phyloP scores from a whole-genome alignment of 2,888 invertebrate species.

The Trissoscelio sp. region DNA sequence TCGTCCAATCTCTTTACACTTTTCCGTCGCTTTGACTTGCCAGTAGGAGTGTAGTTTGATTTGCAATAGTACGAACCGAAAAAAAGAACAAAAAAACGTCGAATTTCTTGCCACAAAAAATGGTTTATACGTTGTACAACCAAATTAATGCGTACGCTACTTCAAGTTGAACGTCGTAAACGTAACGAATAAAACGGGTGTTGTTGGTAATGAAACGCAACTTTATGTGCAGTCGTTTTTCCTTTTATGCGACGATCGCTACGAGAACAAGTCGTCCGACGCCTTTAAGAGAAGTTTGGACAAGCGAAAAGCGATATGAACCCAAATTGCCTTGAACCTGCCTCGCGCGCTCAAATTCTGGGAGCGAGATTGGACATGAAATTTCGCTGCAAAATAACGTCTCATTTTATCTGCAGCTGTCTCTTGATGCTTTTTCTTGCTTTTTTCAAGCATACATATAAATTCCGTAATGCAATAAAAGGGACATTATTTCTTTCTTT shows the following conservation, averaged over 20 bases:
- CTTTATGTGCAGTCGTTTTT: constrained; percentile 47
- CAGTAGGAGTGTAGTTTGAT: too few species aligned
- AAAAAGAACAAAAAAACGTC: too few species aligned
- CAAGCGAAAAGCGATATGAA: constrained; percentile 58
- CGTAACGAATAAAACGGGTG: constrained; percentile 48
- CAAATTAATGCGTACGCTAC: constrained; percentile 29
- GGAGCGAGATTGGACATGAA: constrained; percentile 66
- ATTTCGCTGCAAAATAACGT: constrained; percentile 77
- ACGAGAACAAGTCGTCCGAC: constrained; percentile 59
- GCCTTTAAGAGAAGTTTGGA: constrained; percentile 56
- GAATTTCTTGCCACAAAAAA: neutral
- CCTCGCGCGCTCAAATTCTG: constrained; percentile 72
- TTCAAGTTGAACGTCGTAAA: constrained; percentile 22
- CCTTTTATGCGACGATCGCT: constrained; percentile 41
- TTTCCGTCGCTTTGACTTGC: constrained; percentile 3
- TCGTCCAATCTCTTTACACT: constrained; percentile 31
- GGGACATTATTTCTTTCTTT: too few species aligned
- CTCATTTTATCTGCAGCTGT: constrained; percentile 73
- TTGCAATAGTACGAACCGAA: too few species aligned
- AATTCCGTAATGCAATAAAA: too few species aligned
- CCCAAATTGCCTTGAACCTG: constrained; percentile 72
- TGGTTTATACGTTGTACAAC: constrained; percentile 10
- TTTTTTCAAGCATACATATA: neutral
- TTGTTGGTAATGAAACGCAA: constrained; percentile 49
- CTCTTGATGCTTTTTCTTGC: constrained; percentile 24